These are phyloP conservation scores for Syncerus caffer DNA, from an alignment of 2,797 vertebrate species.

Conservation along the genomic window DNA sequence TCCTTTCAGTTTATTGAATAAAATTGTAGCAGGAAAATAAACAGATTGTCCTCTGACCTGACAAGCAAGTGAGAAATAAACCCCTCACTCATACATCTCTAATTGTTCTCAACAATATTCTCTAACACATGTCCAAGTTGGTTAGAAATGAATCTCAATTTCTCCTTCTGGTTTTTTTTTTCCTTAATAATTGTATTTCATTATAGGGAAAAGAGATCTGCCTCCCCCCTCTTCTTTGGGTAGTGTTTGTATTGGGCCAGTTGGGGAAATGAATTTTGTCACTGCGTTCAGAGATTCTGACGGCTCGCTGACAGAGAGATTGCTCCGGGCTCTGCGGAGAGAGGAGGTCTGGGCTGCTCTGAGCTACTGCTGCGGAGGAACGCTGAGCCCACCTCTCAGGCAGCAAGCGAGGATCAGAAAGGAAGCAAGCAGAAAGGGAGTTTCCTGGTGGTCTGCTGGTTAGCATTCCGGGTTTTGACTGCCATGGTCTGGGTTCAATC, in stretches of 20 bases:
- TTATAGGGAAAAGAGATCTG: background rate
- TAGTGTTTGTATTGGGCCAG: background rate
- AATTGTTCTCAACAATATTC: conserved; percentile 54
- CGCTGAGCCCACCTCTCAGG: background rate
- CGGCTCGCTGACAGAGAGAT: fast-evolving
- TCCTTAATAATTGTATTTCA: background rate
- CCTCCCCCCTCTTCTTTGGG: background rate
- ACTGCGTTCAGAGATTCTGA: background rate
- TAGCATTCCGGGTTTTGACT: background rate
- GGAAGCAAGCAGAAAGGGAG: background rate
- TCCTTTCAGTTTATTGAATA: conserved; percentile 65
- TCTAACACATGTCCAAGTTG: conserved; percentile 46
- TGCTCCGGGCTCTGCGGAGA: background rate
- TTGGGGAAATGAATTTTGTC: background rate
- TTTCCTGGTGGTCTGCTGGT: background rate
- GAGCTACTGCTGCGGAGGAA: background rate
- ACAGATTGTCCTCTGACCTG: conserved; percentile 70
- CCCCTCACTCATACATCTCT: conserved; percentile 59
- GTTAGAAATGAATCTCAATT: conserved; percentile 28
- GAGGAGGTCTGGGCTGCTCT: background rate
- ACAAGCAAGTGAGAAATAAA: conserved; percentile 72
- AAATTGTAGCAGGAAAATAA: conserved; percentile 64
- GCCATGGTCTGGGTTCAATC: background rate
- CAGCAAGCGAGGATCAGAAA: background rate
- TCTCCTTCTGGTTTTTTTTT: background rate